Evolutionary conservation across 2,113 vertebrate species (phyloP).

Genomic region (Sylvilagus bachmani): DNA sequence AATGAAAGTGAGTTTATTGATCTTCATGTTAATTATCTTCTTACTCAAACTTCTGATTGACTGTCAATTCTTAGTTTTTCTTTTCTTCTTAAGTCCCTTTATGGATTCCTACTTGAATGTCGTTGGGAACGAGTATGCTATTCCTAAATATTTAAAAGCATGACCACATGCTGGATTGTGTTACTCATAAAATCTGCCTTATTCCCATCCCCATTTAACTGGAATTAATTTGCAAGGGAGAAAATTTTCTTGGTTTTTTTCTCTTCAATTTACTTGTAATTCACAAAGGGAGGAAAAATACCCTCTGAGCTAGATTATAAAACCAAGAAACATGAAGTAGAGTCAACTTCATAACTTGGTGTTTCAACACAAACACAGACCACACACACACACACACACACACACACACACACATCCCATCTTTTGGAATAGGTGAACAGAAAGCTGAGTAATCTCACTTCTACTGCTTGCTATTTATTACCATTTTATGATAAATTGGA

Average conservation of each 20-base stretch:
- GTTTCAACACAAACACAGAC: neutral
- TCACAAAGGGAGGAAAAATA: neutral
- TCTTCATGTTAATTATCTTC: neutral
- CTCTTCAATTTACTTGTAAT: neutral
- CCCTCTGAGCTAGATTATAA: neutral
- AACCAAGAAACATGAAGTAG: neutral
- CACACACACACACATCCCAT: neutral
- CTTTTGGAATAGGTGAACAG: neutral
- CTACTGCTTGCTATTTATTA: neutral
- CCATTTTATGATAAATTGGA: neutral
- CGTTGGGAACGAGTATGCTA: neutral
- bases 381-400: neutral
- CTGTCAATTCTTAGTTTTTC: neutral
- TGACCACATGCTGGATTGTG: neutral
- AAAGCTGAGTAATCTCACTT: neutral
- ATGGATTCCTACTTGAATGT: neutral
- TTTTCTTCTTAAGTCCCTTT: neutral
- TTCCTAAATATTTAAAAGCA: slow-evolving; percentile 17
- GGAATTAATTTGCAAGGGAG: slow-evolving; percentile 3
- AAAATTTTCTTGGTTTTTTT: neutral
- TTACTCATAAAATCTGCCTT: neutral
- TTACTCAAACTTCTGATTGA: neutral
- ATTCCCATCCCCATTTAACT: neutral
- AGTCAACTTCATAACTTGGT: neutral
- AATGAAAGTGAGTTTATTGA: neutral